phyloP scores from a whole-genome alignment of 2,888 invertebrate species.

The Caenorhabditis zanzibari region DNA sequence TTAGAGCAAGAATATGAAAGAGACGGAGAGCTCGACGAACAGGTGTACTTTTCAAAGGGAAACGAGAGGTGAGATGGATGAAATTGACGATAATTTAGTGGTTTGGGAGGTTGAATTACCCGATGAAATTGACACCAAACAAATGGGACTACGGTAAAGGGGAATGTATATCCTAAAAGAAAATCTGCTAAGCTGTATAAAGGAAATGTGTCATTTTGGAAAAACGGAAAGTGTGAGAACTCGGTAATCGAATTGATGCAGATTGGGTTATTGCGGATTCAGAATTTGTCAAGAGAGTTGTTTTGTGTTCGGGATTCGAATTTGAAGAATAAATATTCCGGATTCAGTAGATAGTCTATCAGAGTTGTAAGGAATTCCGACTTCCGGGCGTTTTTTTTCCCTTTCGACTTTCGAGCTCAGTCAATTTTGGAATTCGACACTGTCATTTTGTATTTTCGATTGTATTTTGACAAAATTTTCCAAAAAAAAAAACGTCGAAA shows the following conservation, averaged over 20 bases:
- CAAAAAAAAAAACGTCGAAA: too few relatives aligned
- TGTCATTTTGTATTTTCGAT: too few relatives aligned
- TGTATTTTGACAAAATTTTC: too few relatives aligned
- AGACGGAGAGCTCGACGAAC: constrained; percentile 24
- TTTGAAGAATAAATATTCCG: neutral
- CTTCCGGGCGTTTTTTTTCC: too few relatives aligned
- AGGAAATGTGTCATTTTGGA: neutral
- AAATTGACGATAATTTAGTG: neutral
- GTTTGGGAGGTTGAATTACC: constrained; percentile 3
- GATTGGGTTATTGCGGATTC: constrained; percentile 12
- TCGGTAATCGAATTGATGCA: neutral
- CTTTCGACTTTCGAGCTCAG: too few relatives aligned
- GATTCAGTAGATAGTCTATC: too few relatives aligned
- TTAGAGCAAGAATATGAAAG: neutral
- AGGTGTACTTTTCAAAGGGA: constrained; percentile 27
- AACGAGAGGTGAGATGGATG: neutral
- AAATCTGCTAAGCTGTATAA: neutral
- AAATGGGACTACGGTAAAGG: constrained; percentile 1
- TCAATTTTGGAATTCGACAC: too few relatives aligned
- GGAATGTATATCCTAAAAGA: too few relatives aligned
- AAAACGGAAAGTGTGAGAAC: neutral
- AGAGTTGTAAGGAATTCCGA: too few relatives aligned
- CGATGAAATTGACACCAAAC: neutral
- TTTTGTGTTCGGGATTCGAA: neutral
- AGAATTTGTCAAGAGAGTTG: neutral